A percentile compares a stretch with the other conserved stretches of the same genome.
Conservation (phyloP, 2,797 vertebrate species). For the Oreortyx pictus region DNA sequence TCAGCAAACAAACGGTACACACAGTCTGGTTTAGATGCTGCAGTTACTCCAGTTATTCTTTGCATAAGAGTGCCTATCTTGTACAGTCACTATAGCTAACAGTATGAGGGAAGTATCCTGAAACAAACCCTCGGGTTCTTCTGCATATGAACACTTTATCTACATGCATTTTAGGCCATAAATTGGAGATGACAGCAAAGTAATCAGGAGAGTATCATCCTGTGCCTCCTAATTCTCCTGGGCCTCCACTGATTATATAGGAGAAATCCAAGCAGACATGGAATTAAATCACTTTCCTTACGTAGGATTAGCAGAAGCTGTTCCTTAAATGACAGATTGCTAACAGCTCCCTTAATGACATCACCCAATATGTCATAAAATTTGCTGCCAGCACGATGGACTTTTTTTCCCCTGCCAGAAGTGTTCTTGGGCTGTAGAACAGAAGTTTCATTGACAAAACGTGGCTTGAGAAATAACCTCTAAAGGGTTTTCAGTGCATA, state of each 20-base stretch:
- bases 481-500: not conserved
- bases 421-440: constrained; percentile 27
- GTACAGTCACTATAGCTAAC: not conserved
- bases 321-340: constrained; percentile 70
- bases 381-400: constrained; percentile 54
- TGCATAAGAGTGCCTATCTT: not conserved
- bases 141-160: constrained; percentile 1
- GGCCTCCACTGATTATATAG: constrained; percentile 27
- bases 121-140: not conserved
- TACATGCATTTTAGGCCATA: constrained; percentile 9
- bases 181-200: constrained; percentile 46
- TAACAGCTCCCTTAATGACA: constrained; percentile 71
- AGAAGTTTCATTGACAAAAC: constrained; percentile 35
- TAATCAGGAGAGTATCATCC: constrained; percentile 47
- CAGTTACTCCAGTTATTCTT: not conserved
- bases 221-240: constrained; percentile 41
- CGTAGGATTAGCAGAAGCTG: constrained; percentile 14
- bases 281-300: constrained; percentile 62
- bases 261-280: constrained; percentile 59
- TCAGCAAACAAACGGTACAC: not conserved
- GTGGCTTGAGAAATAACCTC: constrained; percentile 30
- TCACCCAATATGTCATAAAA: constrained; percentile 73
- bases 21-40: not conserved
- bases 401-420: not conserved
- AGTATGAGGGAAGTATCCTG: not conserved